phyloP scores from a whole-genome alignment of 2,113 vertebrate species.

The Elephantulus edwardii region DNA sequence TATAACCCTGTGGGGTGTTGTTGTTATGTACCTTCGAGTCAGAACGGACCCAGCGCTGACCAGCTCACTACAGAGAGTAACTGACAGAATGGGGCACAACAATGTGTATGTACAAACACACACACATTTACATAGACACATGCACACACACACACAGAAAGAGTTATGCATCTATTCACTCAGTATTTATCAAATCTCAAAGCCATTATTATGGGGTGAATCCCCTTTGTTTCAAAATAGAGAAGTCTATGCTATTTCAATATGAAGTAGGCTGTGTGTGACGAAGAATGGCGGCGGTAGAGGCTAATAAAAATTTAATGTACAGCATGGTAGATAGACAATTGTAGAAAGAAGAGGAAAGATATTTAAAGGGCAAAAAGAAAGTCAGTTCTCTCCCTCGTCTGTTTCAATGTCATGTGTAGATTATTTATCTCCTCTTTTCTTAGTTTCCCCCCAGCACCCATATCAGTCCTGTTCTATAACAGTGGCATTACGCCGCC shows the following conservation, averaged over 20 bases:
- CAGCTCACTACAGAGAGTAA: neutral
- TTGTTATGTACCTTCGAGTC: neutral
- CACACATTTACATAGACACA: neutral
- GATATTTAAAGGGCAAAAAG: neutral
- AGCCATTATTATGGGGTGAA: neutral
- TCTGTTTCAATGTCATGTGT: too few relatives aligned
- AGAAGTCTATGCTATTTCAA: neutral
- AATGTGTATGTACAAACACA: neutral
- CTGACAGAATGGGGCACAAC: too few relatives aligned
- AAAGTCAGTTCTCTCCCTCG: too few relatives aligned
- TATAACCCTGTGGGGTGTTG: neutral
- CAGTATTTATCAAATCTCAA: neutral
- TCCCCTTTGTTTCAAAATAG: neutral
- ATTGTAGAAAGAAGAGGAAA: neutral
- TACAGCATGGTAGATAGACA: neutral
- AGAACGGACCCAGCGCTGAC: neutral
- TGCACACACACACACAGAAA: neutral
- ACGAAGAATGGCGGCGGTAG: neutral
- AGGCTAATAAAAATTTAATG: neutral
- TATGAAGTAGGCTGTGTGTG: neutral
- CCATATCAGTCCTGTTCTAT: too few relatives aligned
- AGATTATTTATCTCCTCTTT: too few relatives aligned
- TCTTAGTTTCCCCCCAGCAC: too few relatives aligned
- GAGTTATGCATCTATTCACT: neutral
- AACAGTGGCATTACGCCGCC: too few relatives aligned